Base-by-base conservation (phyloP, 2,888 invertebrate species). In the Parnassius mnemosyne region DNA sequence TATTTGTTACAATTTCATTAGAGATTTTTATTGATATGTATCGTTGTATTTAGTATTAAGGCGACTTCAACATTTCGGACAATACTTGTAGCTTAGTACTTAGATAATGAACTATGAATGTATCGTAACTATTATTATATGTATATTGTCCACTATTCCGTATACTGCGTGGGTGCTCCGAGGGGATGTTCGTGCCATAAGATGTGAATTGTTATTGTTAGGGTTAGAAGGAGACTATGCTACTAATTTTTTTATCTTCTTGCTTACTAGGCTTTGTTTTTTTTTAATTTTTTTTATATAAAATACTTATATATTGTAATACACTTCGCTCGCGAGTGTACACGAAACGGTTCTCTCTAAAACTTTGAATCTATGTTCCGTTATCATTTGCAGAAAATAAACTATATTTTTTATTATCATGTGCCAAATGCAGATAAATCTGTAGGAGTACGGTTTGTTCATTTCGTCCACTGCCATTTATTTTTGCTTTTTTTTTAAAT, bases 111-210 rank as follows among this genome's bases (percentile, higher is more conserved):
- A 61, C 43, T 63, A 57, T 61, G 53, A 66, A 57, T 54, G 53
- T 43, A 61, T 60, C 56, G 52, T 63, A 55, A 47, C 43, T 54
- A 56, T 42, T 54, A 61, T 52, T 57, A 54, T 57, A 63, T 66
- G 55, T 57, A 3, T 53, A 63, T 64, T 25, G 60, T 66, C 50
- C 52, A 62, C 64, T 65, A 46, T 65, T 65, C 59, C 60, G 65
- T 67, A 69, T 68, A 68, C 64, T 63, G 62, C 66, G 65, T 65
- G 60, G 69, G 71, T 68, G 70, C 74, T 73, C 71, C 61, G 58
- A 70, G 71, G 77, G 73, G 70, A 69, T 66, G 70, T 69, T 75
- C 76, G 84, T 84, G 84, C 84, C 85, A 84, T 84, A 84, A 74
- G 72, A 78, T 71, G 66, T 70, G 75, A 78, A 77, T 76, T 65